phyloP scores from a whole-genome alignment of 2,888 invertebrate species.

The Calameuta idolon region DNA sequence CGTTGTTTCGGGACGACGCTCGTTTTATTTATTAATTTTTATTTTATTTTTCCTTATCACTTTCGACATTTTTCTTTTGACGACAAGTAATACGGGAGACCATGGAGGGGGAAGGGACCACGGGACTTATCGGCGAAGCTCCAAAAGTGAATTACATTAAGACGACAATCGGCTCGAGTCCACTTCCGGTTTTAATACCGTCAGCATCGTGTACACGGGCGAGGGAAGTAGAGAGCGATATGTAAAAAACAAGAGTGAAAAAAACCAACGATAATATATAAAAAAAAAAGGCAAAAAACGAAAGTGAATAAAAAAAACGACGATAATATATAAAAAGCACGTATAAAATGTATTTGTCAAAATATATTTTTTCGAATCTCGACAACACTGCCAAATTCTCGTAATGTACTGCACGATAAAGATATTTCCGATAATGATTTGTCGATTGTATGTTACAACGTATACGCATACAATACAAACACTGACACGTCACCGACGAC shows the following conservation, averaged over 20 bases:
- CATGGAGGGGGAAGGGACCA: neutral
- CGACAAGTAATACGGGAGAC: neutral
- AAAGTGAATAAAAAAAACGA: constrained; percentile 10
- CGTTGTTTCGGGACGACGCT: constrained; percentile 34
- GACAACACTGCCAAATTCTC: neutral
- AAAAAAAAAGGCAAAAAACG: constrained; percentile 11
- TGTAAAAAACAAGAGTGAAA: constrained; percentile 12
- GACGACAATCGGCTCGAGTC: constrained; percentile 32
- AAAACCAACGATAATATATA: neutral
- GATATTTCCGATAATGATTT: neutral
- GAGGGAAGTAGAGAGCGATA: neutral
- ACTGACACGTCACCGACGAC: neutral
- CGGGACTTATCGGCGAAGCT: constrained; percentile 37
- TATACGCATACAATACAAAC: constrained; percentile 8
- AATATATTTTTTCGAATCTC: neutral
- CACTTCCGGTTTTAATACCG: constrained; percentile 52
- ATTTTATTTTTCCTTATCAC: neutral
- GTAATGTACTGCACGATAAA: neutral
- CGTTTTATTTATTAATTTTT: constrained; percentile 30
- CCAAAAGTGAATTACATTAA: constrained; percentile 58
- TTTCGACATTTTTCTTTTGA: neutral
- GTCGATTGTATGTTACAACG: no score
- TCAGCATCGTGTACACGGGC: constrained; percentile 30
- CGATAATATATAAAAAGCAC: neutral
- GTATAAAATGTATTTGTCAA: neutral